Percentiles rank a stretch among this genome's conserved stretches.
phyloP scores from a whole-genome alignment of 2,888 invertebrate genomes.

The Drosophila leonis region DNA sequence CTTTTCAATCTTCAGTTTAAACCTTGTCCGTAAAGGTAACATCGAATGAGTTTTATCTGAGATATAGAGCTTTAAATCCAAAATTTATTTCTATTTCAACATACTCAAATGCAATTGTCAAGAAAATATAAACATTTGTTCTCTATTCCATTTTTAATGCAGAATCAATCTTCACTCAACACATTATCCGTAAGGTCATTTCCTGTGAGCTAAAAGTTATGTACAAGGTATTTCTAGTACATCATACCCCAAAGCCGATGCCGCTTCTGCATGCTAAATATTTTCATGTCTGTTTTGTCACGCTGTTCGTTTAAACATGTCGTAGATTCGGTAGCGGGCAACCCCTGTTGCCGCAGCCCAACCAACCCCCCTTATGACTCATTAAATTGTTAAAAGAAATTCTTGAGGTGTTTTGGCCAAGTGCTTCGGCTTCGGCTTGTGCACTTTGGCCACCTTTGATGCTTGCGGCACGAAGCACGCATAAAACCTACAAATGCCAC shows the following conservation, averaged over 20 bases:
- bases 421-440: slow-evolving; percentile 19
- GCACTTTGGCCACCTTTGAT: slow-evolving; percentile 48
- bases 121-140: too few relatives aligned
- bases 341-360: not conserved
- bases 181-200: too few relatives aligned
- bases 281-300: slow-evolving; percentile 57
- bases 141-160: too few relatives aligned
- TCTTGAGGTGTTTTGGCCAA: slow-evolving; percentile 43
- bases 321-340: not conserved
- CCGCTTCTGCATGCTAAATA: slow-evolving; percentile 28
- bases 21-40: too few relatives aligned
- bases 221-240: not conserved
- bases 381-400: slow-evolving; percentile 62
- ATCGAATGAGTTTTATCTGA: too few relatives aligned
- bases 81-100: too few relatives aligned
- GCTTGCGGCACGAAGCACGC: slow-evolving; percentile 50
- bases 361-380: slow-evolving; percentile 31
- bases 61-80: too few relatives aligned
- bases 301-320: slow-evolving; percentile 47
- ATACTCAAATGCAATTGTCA: too few relatives aligned
- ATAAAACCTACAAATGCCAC: slow-evolving; percentile 69
- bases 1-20: too few relatives aligned
- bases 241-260: too few relatives aligned
- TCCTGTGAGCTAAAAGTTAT: too few relatives aligned
- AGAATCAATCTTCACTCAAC: too few relatives aligned